Evolutionary conservation across 2,797 vertebrate genomes (phyloP), one percentile per base, ranked within the genome.

Genomic region (Sebastes umbrosus): DNA sequence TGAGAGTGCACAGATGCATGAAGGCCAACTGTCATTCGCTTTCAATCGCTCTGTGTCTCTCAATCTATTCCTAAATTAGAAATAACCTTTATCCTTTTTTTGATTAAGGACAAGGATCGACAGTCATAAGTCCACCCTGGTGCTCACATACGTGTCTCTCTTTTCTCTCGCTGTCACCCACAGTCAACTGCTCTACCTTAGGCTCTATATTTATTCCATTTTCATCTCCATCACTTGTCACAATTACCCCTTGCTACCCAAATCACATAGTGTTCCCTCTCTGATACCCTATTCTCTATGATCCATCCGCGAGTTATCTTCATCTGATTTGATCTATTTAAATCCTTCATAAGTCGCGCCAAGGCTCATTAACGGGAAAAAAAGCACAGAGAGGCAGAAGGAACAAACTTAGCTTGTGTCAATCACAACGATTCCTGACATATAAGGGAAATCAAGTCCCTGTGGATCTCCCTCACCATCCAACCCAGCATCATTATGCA

Each of bases 251-350:
- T 72, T 12, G 22, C 83, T 68, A 57, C 57, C 60, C 65, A 63
- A 86, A 89, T 87, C 80, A 84, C 75, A 88, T 20, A 70, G 69
- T 63, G 66, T 70, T 84, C 74, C 71, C 69, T 75, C 58, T 85
- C n/a, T 84, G 78, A 83, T 89, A 57, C 58, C 80, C 31, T 62
- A 80, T 91, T 88, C 84, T 86, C 79, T 90, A 46, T 91, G 90
- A 91, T 92, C 83, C 66, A 79, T 75, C 77, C 71, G 72, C 29
- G 3, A 81, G 54, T 84, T 86, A 69, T 87, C 77, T 80, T 59
- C 74, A 82, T 87, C 73, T 73, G 83, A 91, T 92, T 85, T 88
- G 82, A 90, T 91, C 90, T 92, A 86, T 90, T 92, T 88, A 84
- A 90, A 90, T 82, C 82, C 79, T 55, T 90, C 79, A 80, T 82